A percentile compares a stretch with the other conserved stretches of the same genome.
phyloP scores from a whole-genome alignment of 2,113 vertebrate species.

The Oreamnos americanus region DNA sequence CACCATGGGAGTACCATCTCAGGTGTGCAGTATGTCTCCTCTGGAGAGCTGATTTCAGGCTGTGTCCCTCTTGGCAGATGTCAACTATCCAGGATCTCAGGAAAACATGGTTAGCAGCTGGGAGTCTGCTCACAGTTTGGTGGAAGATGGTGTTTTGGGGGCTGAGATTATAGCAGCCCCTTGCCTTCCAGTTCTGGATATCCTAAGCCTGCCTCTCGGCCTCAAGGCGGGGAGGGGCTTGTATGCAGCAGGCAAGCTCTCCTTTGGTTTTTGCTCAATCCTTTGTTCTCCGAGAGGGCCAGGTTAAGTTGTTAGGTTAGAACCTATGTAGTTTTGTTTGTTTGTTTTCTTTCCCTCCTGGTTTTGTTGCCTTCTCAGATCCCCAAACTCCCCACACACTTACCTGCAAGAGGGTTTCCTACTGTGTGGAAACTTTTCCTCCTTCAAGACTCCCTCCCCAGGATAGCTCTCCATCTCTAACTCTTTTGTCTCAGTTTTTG shows the following conservation, averaged over 20 bases:
- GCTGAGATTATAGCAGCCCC: neutral
- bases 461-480: too few relatives aligned
- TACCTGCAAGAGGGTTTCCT: too few relatives aligned
- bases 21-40: neutral
- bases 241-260: neutral
- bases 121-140: too few relatives aligned
- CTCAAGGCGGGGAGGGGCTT: accelerated
- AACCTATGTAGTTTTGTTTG: too few relatives aligned
- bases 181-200: neutral
- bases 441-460: too few relatives aligned
- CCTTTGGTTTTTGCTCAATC: neutral
- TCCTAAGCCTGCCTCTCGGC: neutral
- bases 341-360: too few relatives aligned
- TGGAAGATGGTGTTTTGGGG: too few relatives aligned
- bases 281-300: neutral
- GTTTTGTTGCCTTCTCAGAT: too few relatives aligned
- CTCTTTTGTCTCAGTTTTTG: too few relatives aligned
- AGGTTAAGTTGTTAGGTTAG: too few relatives aligned
- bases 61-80: neutral
- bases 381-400: too few relatives aligned
- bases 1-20: neutral
- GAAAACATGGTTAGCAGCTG: neutral
- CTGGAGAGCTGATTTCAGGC: neutral
- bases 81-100: neutral
- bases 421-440: too few relatives aligned